Conservation (phyloP, 1,140 invertebrate species). For the Drosophila mayri region DNA sequence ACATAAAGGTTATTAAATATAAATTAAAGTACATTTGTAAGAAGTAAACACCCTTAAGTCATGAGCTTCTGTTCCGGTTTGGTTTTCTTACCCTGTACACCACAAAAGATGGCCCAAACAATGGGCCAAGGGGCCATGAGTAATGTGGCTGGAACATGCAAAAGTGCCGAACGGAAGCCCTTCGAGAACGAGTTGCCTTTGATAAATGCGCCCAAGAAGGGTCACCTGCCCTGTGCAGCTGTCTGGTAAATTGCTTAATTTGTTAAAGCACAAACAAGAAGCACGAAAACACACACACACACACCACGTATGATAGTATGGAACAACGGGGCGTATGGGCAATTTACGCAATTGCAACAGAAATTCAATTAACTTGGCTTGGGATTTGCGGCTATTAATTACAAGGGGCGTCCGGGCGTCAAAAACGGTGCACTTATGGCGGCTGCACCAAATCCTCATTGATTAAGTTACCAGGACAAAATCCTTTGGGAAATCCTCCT, state of each 20-base stretch:
- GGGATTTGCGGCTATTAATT: constrained; percentile 61
- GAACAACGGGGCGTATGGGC: constrained; percentile 40
- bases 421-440: constrained; percentile 56
- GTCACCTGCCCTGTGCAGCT: constrained; percentile 58
- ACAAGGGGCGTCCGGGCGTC: constrained; percentile 43
- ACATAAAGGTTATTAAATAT: not conserved
- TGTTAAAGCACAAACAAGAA: constrained; percentile 58
- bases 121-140: constrained; percentile 48
- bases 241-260: constrained; percentile 72
- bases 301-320: not conserved
- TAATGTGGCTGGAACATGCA: constrained; percentile 67
- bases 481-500: constrained; percentile 25
- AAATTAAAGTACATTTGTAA: not conserved
- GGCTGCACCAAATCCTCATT: constrained; percentile 38
- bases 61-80: constrained; percentile 1
- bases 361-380: constrained; percentile 75
- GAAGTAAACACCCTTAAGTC: not conserved
- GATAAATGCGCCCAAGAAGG: constrained; percentile 67
- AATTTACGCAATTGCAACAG: constrained; percentile 65
- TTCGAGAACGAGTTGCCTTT: constrained; percentile 41
- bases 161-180: constrained; percentile 58
- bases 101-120: constrained; percentile 38
- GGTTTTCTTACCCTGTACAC: constrained; percentile 12
- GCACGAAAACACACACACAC: constrained; percentile 13
- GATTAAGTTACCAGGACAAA: constrained; percentile 36